Percentiles rank a stretch among this genome's conserved stretches.
Conservation (phyloP, 2,888 invertebrate species). For the Clistopyga incitator region DNA sequence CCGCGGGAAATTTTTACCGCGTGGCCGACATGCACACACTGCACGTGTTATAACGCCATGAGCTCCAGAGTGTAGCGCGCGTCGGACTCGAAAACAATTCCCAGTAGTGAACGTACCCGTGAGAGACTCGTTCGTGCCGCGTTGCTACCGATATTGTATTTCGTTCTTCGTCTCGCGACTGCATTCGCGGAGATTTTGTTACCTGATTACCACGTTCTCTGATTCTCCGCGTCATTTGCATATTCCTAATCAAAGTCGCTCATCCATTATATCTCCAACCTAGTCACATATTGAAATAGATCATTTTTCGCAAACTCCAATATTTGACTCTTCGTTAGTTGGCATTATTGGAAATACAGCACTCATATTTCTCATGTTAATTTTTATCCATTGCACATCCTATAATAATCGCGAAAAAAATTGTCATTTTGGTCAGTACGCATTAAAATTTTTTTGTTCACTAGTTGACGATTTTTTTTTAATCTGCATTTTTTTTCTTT, state of each 20-base stretch:
- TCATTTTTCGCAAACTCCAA: conserved; percentile 33
- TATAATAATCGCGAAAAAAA: conserved; percentile 10
- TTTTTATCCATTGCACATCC: background rate
- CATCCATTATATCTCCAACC: background rate
- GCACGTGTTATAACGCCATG: conserved; percentile 41
- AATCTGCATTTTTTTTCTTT: no score
- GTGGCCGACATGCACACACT: background rate
- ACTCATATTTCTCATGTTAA: background rate
- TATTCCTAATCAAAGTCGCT: background rate
- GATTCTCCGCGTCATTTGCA: conserved; percentile 29
- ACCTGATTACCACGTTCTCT: conserved; percentile 49
- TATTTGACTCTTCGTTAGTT: conserved; percentile 11
- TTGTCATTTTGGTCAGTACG: no score
- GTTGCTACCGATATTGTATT: conserved; percentile 71
- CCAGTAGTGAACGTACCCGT: conserved; percentile 72
- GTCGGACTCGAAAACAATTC: conserved; percentile 73
- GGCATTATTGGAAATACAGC: conserved; percentile 29
- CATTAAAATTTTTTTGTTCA: no score
- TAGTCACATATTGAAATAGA: background rate
- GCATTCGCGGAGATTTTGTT: conserved; percentile 41
- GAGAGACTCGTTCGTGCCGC: conserved; percentile 68
- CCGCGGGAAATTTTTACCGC: conserved; percentile 56
- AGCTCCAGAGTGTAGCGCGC: conserved; percentile 16
- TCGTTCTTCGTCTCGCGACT: conserved; percentile 61
- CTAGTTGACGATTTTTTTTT: no score